These are phyloP conservation scores for Gisinianus flammeolus DNA, from an alignment of 2,888 invertebrate species.

Conservation along the genomic window DNA sequence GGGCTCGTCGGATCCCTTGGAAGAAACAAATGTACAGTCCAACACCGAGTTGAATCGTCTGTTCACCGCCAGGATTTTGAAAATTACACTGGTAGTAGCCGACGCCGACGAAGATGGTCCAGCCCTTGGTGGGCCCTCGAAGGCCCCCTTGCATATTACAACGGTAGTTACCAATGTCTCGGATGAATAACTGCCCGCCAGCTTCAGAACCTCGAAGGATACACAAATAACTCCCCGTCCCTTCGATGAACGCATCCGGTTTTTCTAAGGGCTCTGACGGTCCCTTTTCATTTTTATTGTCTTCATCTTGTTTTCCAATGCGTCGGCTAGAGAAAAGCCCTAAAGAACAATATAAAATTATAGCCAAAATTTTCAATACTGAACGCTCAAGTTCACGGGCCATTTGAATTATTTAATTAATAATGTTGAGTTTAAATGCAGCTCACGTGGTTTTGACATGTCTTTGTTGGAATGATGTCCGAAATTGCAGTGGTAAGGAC, in stretches of 20 bases:
- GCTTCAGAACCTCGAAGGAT: not conserved
- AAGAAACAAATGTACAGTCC: not conserved
- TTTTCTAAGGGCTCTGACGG: no score
- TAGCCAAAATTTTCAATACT: no score
- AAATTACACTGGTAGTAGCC: conserved; percentile 6
- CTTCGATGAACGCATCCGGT: not conserved
- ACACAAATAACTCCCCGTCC: not conserved
- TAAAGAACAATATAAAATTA: no score
- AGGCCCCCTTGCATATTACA: not conserved
- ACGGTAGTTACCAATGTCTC: not conserved
- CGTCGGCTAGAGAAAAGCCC: no score
- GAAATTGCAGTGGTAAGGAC: no score
- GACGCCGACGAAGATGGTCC: not conserved
- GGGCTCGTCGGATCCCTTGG: not conserved
- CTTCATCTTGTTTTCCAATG: no score
- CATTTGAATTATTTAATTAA: no score
- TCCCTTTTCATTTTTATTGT: no score
- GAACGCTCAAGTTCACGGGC: no score
- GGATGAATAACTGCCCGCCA: not conserved
- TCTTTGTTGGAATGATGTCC: no score
- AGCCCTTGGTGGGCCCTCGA: not conserved
- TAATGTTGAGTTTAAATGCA: no score
- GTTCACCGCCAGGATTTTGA: not conserved
- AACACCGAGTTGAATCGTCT: not conserved
- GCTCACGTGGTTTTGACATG: no score